These are phyloP conservation scores for Perizoma flavofasciatum DNA, from an alignment of 2,888 invertebrate genomes.

Conservation along the genomic window DNA sequence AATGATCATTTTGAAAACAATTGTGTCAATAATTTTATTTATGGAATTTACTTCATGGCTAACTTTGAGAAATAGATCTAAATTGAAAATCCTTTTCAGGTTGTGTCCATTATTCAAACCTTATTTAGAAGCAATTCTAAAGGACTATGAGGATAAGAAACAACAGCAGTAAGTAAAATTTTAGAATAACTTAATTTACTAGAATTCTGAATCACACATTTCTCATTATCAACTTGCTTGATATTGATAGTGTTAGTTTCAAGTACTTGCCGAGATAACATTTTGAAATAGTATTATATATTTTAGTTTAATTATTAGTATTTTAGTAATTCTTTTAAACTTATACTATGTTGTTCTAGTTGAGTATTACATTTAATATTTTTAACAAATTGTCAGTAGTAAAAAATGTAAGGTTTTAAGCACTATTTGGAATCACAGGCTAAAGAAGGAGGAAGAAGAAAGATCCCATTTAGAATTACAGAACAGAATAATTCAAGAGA, in stretches of 20 bases:
- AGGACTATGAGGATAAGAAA: constrained; percentile 92
- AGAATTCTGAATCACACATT: background rate
- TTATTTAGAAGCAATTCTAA: constrained; percentile 95
- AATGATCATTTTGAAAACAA: constrained; percentile 11
- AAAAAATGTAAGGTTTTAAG: background rate
- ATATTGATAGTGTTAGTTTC: constrained; percentile 8
- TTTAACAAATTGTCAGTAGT: too few relatives aligned
- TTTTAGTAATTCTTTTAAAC: too few relatives aligned
- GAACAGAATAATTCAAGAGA: constrained; percentile 84
- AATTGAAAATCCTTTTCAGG: constrained; percentile 52
- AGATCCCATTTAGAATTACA: constrained; percentile 84
- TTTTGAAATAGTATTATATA: constrained; percentile 1
- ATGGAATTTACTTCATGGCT: constrained; percentile 12
- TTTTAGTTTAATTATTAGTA: too few relatives aligned
- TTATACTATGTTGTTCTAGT: too few relatives aligned
- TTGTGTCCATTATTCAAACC: constrained; percentile 96
- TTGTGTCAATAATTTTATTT: constrained; percentile 3
- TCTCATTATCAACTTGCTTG: background rate
- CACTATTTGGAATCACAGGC: constrained; percentile 39
- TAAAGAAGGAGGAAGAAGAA: constrained; percentile 83
- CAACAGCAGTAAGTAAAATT: constrained; percentile 66
- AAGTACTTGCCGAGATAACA: constrained; percentile 9
- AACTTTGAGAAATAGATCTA: constrained; percentile 6
- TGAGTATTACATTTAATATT: too few relatives aligned
- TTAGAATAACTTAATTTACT: constrained; percentile 15